Evolutionary conservation across 2,797 vertebrate genomes (phyloP), one percentile per base, ranked within the genome.

Genomic region (Sebastes vulpes): DNA sequence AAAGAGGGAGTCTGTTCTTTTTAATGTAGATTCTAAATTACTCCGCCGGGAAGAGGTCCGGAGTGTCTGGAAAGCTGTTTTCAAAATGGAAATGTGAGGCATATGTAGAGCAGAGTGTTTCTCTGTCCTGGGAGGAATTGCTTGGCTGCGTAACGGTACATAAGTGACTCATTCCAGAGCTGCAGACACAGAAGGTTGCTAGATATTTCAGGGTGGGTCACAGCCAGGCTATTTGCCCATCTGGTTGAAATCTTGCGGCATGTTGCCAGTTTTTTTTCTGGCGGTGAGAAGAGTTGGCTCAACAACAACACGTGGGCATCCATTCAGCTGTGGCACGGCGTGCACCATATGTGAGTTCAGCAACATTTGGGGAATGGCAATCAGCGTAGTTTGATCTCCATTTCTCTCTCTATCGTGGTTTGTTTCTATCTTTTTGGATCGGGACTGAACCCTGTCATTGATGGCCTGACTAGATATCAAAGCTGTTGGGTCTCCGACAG

Each of bases 21-120:
- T 77, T 65, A 50, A 73, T 81, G 65, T 75, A 52, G 48, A 88
- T 81, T 68, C 63, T 56, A 48, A 90, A 89, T 81, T 75, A 61
- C 74, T 84, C 74, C 35, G 71, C 89, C 89, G 88, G 92, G 90
- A 94, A 60, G 21, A 64, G 5, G 48, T 89, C 91, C 88, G 94
- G 79, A 76, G 75, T 81, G 75, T 90, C 88, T 94, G 90, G 83
- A 92, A 91, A 91, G 79, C 84, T 65, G 68, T 84, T 92, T 89
- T 77, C 38, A 77, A 79, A 70, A 75, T 81, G 72, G 85, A 87
- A 94, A 90, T 87, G 73, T 58, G 70, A 86, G 82, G 76, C 81
- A 78, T 80, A 70, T 91, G 89, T 86, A 74, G 56, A 56, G 63
- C 31, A 72, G 31, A 77, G 73, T 60, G 65, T 85, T 91, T 83